Conservation (phyloP, 2,888 invertebrate genomes). For the Hartigia nigra region DNA sequence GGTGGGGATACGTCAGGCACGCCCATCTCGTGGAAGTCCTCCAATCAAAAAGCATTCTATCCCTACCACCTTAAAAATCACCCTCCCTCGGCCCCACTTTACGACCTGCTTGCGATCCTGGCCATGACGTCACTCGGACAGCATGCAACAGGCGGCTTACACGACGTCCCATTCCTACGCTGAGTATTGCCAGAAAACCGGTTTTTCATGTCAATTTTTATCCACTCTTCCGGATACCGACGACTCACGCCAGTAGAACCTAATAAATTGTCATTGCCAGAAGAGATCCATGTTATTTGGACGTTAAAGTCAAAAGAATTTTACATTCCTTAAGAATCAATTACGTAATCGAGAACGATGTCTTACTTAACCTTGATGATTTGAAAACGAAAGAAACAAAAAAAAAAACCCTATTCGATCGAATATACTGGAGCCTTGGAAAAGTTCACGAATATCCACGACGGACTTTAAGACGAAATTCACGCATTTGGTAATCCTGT, state of each 20-base stretch:
- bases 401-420: too few relatives aligned
- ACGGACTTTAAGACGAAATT: neutral
- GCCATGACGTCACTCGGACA: slow-evolving; percentile 53
- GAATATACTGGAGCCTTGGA: too few relatives aligned
- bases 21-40: slow-evolving; percentile 61
- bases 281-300: too few relatives aligned
- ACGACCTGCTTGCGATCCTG: slow-evolving; percentile 26
- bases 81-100: slow-evolving; percentile 27
- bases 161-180: neutral
- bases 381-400: too few relatives aligned
- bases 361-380: too few relatives aligned
- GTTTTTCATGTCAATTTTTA: neutral
- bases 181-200: neutral
- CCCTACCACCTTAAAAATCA: slow-evolving; percentile 46
- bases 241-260: neutral
- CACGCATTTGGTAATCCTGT: neutral
- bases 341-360: too few relatives aligned
- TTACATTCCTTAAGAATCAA: too few relatives aligned
- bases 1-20: slow-evolving; percentile 61
- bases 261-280: neutral
- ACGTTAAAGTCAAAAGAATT: too few relatives aligned
- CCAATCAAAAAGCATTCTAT: slow-evolving; percentile 48
- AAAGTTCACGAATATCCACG: neutral
- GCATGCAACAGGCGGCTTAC: slow-evolving; percentile 64
- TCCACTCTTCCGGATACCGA: neutral